Evolutionary conservation across 2,797 vertebrate genomes (phyloP).

Genomic region (Fratercula arctica): DNA sequence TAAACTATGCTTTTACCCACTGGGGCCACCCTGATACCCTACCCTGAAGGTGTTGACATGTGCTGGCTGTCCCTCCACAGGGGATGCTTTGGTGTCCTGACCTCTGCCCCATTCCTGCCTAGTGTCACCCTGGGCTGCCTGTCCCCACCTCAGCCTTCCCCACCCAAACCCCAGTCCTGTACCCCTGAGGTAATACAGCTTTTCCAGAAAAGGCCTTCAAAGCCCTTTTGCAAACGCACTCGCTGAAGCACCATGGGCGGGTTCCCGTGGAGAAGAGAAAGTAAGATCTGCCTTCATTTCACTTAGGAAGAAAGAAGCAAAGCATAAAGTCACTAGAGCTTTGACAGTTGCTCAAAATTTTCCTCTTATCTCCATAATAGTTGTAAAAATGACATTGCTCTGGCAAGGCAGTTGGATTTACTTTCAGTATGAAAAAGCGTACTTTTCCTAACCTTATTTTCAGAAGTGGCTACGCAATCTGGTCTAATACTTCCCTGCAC

Average conservation of each 20-base stretch:
- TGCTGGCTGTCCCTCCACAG: neutral
- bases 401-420: neutral
- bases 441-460: neutral
- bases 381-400: neutral
- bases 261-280: neutral
- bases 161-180: neutral
- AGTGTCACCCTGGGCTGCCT: neutral
- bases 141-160: neutral
- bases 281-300: neutral
- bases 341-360: neutral
- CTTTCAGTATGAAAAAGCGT: neutral
- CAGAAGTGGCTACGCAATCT: neutral
- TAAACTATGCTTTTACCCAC: neutral
- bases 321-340: neutral
- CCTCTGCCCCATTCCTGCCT: neutral
- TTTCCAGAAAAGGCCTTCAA: neutral
- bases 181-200: neutral
- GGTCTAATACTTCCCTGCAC: neutral
- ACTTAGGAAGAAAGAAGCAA: neutral
- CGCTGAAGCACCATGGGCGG: rapidly evolving
- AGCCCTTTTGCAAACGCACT: neutral
- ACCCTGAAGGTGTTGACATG: neutral
- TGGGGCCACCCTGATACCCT: neutral
- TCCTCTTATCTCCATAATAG: neutral
- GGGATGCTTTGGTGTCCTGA: rapidly evolving